Percentiles rank a stretch among this genome's conserved stretches.
Evolutionary conservation across 2,797 vertebrate genomes (phyloP).

Genomic region (Rhinatrema bivittatum): DNA sequence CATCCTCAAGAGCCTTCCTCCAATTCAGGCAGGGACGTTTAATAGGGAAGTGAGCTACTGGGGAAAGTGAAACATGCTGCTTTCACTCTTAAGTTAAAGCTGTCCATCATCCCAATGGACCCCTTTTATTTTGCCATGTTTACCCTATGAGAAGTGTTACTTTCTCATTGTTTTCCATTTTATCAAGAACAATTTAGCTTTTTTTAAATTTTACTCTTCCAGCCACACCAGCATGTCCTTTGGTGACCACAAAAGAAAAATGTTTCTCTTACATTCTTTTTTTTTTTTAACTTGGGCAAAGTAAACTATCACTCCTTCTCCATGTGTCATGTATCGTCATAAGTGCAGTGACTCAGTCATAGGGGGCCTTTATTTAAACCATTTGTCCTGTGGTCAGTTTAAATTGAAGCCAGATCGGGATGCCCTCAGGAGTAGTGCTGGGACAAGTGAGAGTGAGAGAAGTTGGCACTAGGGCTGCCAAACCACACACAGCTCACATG

Average conservation of each 20-base stretch:
- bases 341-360: constrained; percentile 68
- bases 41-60: background rate
- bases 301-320: constrained; percentile 73
- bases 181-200: constrained; percentile 23
- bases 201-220: too few relatives aligned
- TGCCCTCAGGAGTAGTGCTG: constrained; percentile 59
- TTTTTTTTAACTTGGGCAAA: constrained; percentile 84
- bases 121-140: constrained; percentile 1
- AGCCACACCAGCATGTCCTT: too few relatives aligned
- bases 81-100: background rate
- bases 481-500: constrained; percentile 67
- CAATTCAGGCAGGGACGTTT: background rate
- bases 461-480: constrained; percentile 57
- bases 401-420: constrained; percentile 71
- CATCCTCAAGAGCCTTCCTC: background rate
- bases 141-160: constrained; percentile 20
- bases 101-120: background rate
- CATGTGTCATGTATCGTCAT: constrained; percentile 55
- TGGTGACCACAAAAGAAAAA: too few relatives aligned
- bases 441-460: constrained; percentile 66
- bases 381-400: constrained; percentile 63
- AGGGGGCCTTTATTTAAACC: constrained; percentile 84
- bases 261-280: constrained; percentile 75
- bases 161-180: constrained; percentile 19
- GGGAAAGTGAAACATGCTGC: background rate